These are phyloP conservation scores for Sinocyclocheilus rhinocerous DNA, from an alignment of 2,113 vertebrate genomes.

Conservation along the genomic window DNA sequence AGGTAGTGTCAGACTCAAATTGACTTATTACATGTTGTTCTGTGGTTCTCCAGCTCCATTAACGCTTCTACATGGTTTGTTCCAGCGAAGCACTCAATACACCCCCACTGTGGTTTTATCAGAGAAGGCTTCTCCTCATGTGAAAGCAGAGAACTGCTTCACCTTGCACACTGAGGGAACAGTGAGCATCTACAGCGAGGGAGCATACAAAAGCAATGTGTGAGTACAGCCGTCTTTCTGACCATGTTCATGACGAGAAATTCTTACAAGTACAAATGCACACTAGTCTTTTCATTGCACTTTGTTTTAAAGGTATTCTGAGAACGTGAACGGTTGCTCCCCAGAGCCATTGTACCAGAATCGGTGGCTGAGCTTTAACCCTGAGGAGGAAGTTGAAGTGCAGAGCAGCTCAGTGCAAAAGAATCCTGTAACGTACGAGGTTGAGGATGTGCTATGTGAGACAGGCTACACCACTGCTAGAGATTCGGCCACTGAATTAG, in stretches of 20 bases:
- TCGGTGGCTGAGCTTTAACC: conserved; percentile 60
- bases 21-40: not conserved
- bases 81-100: conserved; percentile 73
- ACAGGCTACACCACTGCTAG: conserved; percentile 80
- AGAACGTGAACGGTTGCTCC: conserved; percentile 11
- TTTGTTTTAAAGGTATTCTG: conserved; percentile 46
- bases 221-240: conserved; percentile 56
- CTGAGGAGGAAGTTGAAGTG: conserved; percentile 62
- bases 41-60: not conserved
- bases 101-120: conserved; percentile 77
- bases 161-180: conserved; percentile 60
- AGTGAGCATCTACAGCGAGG: conserved; percentile 63
- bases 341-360: conserved; percentile 57
- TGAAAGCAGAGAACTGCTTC: conserved; percentile 61
- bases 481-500: conserved; percentile 77
- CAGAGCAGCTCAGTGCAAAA: conserved; percentile 53
- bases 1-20: not conserved
- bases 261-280: not conserved
- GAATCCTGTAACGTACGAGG: conserved; percentile 58
- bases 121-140: conserved; percentile 70
- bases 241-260: not conserved
- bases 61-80: conserved; percentile 7
- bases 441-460: conserved; percentile 77
- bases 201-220: conserved; percentile 64
- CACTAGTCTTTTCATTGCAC: not conserved